phyloP scores from a whole-genome alignment of 2,113 vertebrate species.

The Nerophis ophidion region DNA sequence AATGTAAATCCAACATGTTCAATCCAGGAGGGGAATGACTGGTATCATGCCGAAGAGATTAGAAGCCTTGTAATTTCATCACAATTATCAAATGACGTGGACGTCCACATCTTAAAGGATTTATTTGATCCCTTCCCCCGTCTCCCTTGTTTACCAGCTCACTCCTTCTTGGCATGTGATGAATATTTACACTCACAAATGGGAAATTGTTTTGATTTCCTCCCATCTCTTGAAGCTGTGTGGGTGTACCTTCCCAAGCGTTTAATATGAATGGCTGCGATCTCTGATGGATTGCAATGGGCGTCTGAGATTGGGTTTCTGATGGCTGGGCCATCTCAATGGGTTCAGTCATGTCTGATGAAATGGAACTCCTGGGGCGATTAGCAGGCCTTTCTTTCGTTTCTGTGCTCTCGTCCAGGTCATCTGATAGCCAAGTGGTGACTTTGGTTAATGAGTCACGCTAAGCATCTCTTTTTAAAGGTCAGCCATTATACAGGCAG shows the following conservation, averaged over 20 bases:
- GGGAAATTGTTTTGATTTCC: slow-evolving; percentile 59
- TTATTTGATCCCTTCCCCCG: slow-evolving; percentile 58
- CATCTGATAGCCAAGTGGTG: slow-evolving; percentile 75
- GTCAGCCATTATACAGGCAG: slow-evolving; percentile 73
- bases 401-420: slow-evolving; percentile 67
- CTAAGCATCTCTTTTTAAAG: slow-evolving; percentile 75
- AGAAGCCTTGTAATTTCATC: slow-evolving; percentile 71
- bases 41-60: slow-evolving; percentile 68
- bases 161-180: slow-evolving; percentile 40
- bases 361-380: slow-evolving; percentile 69
- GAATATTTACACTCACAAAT: slow-evolving; percentile 70
- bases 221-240: slow-evolving; percentile 30
- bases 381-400: slow-evolving; percentile 68
- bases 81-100: slow-evolving; percentile 69
- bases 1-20: slow-evolving; percentile 57
- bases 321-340: slow-evolving; percentile 66
- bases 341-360: slow-evolving; percentile 73
- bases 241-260: slow-evolving; percentile 54
- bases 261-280: slow-evolving; percentile 67
- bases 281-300: slow-evolving; percentile 65
- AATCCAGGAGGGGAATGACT: slow-evolving; percentile 65
- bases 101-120: slow-evolving; percentile 61
- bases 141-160: slow-evolving; percentile 47
- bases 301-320: slow-evolving; percentile 72
- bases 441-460: slow-evolving; percentile 71